A percentile compares a stretch with the other conserved stretches of the same genome.
These are phyloP conservation scores for Vulpes lagopus DNA, from an alignment of 2,113 vertebrate species.

Conservation along the genomic window DNA sequence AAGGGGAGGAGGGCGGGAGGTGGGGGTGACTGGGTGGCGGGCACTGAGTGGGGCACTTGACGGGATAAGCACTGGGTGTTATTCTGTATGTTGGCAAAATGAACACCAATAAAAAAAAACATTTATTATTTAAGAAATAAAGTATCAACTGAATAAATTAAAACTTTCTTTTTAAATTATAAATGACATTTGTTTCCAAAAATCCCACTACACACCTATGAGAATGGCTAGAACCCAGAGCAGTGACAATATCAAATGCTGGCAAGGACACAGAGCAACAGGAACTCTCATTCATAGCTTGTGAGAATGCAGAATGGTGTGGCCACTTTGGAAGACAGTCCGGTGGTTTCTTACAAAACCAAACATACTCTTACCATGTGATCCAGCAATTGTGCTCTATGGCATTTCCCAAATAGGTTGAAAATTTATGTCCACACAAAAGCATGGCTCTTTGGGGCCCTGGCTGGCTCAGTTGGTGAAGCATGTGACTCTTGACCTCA, in stretches of 20 bases:
- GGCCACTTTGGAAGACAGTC: too few relatives aligned
- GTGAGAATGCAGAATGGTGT: background rate
- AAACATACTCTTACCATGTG: background rate
- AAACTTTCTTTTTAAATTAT: background rate
- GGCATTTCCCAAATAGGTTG: background rate
- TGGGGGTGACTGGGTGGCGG: too few relatives aligned
- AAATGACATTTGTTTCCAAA: background rate
- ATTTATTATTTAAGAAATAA: too few relatives aligned
- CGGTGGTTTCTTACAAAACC: background rate
- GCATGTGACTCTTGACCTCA: background rate
- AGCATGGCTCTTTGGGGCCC: background rate
- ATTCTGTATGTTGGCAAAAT: too few relatives aligned
- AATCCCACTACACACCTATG: background rate
- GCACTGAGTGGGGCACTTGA: too few relatives aligned
- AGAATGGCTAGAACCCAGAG: background rate
- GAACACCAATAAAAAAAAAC: too few relatives aligned
- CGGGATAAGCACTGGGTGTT: too few relatives aligned
- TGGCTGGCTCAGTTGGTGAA: background rate
- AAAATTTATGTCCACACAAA: background rate
- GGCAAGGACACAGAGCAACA: background rate
- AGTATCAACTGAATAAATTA: background rate
- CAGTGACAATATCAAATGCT: background rate
- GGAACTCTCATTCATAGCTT: background rate
- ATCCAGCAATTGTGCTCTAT: background rate
- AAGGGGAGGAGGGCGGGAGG: too few relatives aligned